Percentiles rank a stretch among this genome's conserved stretches.
phyloP scores from a whole-genome alignment of 2,113 vertebrate species.

The Hystrix brachyura region DNA sequence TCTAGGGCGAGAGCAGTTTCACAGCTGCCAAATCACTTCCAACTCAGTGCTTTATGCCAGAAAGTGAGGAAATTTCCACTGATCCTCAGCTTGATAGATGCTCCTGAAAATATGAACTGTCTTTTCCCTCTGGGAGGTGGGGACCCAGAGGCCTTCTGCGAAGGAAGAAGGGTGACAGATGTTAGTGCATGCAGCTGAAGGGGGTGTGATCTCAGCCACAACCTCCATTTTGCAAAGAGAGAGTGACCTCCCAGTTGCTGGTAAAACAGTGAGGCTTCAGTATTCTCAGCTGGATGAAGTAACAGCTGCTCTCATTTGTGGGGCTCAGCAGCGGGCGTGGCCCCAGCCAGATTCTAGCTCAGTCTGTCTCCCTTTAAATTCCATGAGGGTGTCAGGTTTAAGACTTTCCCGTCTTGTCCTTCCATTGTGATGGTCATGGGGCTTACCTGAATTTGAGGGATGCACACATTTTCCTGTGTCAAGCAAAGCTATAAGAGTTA shows the following conservation, averaged over 20 bases:
- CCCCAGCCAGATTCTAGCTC: not conserved
- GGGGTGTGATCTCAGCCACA: not conserved
- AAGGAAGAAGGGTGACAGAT: not conserved
- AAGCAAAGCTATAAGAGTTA: not conserved
- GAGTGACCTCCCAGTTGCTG: not conserved
- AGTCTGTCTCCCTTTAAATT: not conserved
- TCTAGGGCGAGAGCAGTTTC: not conserved
- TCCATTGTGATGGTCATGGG: not conserved
- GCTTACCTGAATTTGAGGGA: not conserved
- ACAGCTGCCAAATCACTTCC: not conserved
- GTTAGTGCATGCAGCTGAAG: not conserved
- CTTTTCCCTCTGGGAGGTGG: not conserved
- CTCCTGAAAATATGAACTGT: not conserved
- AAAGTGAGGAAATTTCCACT: not conserved
- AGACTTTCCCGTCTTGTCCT: not conserved
- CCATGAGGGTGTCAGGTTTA: not conserved
- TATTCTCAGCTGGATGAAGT: not conserved
- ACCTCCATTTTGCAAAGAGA: not conserved
- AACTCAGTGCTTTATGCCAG: not conserved
- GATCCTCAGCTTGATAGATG: too few relatives aligned
- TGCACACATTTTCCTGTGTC: fast-evolving
- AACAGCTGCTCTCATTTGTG: not conserved
- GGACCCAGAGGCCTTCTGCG: not conserved
- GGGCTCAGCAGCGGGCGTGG: not conserved
- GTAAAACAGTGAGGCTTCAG: not conserved